These are phyloP conservation scores for Monopis laevigella DNA, from an alignment of 2,888 invertebrate genomes.

Conservation along the genomic window DNA sequence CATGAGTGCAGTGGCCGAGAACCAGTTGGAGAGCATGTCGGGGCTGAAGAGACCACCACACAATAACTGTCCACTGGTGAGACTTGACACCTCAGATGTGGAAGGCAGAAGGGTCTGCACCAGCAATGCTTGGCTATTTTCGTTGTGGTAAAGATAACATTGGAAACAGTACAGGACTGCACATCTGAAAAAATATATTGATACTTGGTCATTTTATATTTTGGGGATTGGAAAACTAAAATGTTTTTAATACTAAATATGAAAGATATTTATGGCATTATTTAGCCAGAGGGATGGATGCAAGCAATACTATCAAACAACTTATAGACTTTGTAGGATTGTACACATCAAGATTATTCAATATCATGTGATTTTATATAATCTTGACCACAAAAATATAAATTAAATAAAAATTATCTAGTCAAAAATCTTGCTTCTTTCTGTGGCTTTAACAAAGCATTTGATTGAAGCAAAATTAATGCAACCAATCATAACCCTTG, in stretches of 20 bases:
- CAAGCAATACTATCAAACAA: too few relatives aligned
- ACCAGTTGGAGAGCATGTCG: constrained; percentile 94
- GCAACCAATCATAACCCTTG: too few relatives aligned
- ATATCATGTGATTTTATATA: too few relatives aligned
- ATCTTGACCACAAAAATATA: not conserved
- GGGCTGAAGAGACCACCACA: constrained; percentile 92
- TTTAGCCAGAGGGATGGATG: too few relatives aligned
- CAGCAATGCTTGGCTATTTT: constrained; percentile 85
- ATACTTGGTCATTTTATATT: not conserved
- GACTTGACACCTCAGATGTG: constrained; percentile 74
- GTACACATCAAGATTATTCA: too few relatives aligned
- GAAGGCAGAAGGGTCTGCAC: constrained; percentile 94
- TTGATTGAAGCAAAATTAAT: not conserved
- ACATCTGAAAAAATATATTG: constrained; percentile 67
- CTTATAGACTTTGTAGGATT: too few relatives aligned
- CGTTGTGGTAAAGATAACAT: constrained; percentile 94
- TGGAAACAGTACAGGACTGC: constrained; percentile 98
- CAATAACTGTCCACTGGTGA: constrained; percentile 87
- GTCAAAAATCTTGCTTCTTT: not conserved
- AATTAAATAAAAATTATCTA: not conserved
- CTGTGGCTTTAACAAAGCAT: not conserved
- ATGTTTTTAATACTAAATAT: too few relatives aligned
- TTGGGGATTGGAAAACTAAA: too few relatives aligned
- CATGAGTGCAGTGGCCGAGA: constrained; percentile 89
- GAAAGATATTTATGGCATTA: too few relatives aligned